A percentile compares a stretch with the other conserved stretches of the same genome.
Conservation (phyloP, 1,140 invertebrate genomes). For the Bilobella aurantiaca region DNA sequence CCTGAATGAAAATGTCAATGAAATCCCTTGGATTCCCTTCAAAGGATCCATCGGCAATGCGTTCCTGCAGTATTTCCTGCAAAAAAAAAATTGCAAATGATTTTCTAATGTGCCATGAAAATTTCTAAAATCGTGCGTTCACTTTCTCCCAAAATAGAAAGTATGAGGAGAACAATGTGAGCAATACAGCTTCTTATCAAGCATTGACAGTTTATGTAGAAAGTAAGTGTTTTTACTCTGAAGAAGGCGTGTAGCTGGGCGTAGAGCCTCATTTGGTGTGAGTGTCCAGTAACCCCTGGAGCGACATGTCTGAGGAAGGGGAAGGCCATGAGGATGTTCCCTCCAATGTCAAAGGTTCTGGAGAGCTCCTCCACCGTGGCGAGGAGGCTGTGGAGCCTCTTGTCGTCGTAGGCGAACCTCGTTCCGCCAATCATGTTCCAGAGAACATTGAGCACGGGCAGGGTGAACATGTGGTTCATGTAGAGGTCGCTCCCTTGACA, state of each 20-base stretch:
- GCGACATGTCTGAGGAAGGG: constrained; percentile 28
- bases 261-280: constrained; percentile 28
- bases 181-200: not conserved
- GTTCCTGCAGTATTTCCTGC: constrained; percentile 22
- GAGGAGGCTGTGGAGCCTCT: constrained; percentile 24
- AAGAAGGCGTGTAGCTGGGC: constrained; percentile 29
- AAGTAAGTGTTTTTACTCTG: constrained; percentile 15
- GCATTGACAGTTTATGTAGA: not conserved
- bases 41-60: constrained; percentile 18
- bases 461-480: constrained; percentile 31
- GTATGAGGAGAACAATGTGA: no score
- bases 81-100: not conserved
- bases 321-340: constrained; percentile 34
- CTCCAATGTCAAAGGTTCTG: constrained; percentile 21
- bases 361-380: constrained; percentile 24
- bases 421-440: constrained; percentile 32
- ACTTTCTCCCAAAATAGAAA: not conserved
- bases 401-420: constrained; percentile 30
- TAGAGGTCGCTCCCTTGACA: constrained; percentile 8
- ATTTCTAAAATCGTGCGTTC: no score
- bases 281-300: constrained; percentile 27
- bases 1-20: constrained; percentile 27
- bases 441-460: constrained; percentile 32
- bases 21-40: constrained; percentile 27
- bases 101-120: no score